phyloP scores from a whole-genome alignment of 2,113 vertebrate genomes.

The Alouatta palliata region DNA sequence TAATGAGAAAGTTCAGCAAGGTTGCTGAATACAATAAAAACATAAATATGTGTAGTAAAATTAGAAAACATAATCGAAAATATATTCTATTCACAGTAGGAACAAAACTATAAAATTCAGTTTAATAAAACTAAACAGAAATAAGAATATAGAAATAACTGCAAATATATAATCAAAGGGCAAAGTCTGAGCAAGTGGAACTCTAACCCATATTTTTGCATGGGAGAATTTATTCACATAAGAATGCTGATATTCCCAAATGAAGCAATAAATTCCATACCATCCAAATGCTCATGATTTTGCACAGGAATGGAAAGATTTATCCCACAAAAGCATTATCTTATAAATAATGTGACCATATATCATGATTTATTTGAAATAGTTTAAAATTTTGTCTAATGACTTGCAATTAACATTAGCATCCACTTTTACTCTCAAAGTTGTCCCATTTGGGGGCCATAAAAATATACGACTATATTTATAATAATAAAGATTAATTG shows the following conservation, averaged over 20 bases:
- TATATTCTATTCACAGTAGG: not conserved
- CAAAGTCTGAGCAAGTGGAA: not conserved
- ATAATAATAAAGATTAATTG: not conserved
- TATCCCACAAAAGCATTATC: not conserved
- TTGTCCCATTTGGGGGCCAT: too few species aligned
- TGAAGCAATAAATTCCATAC: not conserved
- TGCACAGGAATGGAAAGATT: not conserved
- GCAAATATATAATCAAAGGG: not conserved
- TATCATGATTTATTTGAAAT: not conserved
- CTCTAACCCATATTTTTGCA: not conserved
- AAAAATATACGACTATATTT: not conserved
- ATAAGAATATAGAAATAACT: not conserved
- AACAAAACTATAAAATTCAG: not conserved
- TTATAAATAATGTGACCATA: not conserved
- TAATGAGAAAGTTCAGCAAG: not conserved
- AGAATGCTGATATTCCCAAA: not conserved
- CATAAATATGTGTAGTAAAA: not conserved
- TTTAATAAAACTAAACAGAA: not conserved
- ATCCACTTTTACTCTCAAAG: not conserved
- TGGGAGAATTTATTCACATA: not conserved
- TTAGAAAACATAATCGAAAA: not conserved
- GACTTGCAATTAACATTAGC: not conserved
- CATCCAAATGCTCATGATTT: not conserved
- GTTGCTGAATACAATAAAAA: not conserved
- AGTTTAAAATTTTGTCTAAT: not conserved